Evolutionary conservation across 2,113 vertebrate species (phyloP), one percentile per base, ranked within the genome.

Genomic region (Leptocoma aspasia): DNA sequence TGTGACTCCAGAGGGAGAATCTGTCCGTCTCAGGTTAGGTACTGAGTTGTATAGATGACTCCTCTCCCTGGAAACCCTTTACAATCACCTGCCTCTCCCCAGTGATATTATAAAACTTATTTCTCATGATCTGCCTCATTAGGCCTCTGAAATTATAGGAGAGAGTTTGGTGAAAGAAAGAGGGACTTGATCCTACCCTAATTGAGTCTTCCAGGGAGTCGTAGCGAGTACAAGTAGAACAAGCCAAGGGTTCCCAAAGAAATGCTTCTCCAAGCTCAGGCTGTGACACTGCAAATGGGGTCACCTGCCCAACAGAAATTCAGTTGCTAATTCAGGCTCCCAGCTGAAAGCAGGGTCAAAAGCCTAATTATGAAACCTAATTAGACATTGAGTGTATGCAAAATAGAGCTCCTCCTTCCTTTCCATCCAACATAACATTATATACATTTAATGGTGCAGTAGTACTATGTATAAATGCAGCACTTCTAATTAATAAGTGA

Each of bases 281-380:
- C 77, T 87, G 23, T 94, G 95, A 93, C 96, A 82, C 57, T 79
- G 71, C 92, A 93, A 82, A 69, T 93, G 72, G 82, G 88, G 92
- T 96, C 96, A 95, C 41, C 57, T 90, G 94, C 87, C 90, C 90
- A 95, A 89, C 70, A 93, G 94, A 94, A 96, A 92, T 88, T 79
- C 96, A 80, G 8, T 92, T 79, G 70, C 79, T 96, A 91, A 94
- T 95, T 94, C 94, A 85, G 82, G 45, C 75, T 94, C 92, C 92
- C 94, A 94, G 90, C 63, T 76, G 90, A 94, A 96, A 93, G 37
- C 45, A 82, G 90, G 90, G 94, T 95, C 94, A 96, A 90, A 96
- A 95, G 73, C 85, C 87, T 89, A 93, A 91, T 91, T 92, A 87
- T 41, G 65, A 85, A 94, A 82, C 87, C 78, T 96, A 96, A 95